Evolutionary conservation across 2,888 invertebrate species (phyloP).

Genomic region (Disparrhopalites patrizii): DNA sequence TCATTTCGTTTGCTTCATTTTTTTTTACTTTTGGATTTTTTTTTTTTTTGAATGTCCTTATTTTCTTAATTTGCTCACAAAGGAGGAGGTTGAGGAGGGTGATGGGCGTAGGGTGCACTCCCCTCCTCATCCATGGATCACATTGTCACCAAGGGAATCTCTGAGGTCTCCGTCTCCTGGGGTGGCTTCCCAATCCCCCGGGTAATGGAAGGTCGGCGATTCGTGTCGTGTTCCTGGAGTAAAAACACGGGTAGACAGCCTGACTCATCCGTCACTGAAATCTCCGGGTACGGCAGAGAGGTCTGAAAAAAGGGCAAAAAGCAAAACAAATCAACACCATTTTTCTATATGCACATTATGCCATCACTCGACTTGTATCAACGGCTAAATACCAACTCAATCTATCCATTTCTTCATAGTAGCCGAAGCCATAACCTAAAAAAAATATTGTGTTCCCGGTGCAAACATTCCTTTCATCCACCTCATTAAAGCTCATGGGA

Average conservation of each 20-base stretch:
- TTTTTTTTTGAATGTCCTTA: neutral
- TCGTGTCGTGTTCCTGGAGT: slow-evolving; percentile 45
- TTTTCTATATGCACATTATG: neutral
- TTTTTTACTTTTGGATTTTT: neutral
- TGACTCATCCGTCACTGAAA: slow-evolving; percentile 85
- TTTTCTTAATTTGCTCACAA: neutral
- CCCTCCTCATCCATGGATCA: slow-evolving; percentile 19
- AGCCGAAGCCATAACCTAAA: neutral
- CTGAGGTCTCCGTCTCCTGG: slow-evolving; percentile 35
- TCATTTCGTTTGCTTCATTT: neutral
- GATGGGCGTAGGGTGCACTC: too few relatives aligned
- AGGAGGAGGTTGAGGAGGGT: too few relatives aligned
- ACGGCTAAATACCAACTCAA: neutral
- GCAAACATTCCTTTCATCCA: neutral
- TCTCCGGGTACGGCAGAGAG: slow-evolving; percentile 64
- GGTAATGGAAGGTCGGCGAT: slow-evolving; percentile 67
- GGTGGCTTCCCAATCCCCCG: slow-evolving; percentile 64
- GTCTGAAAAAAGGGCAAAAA: slow-evolving; percentile 27
- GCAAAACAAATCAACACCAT: neutral
- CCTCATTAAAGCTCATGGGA: too few relatives aligned
- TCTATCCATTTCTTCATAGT: neutral
- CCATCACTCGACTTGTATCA: neutral
- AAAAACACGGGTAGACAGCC: slow-evolving; percentile 52
- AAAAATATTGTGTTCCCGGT: neutral
- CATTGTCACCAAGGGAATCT: slow-evolving; percentile 41